phyloP scores from a whole-genome alignment of 2,113 vertebrate species.

The sheep (Ovis aries) region DNA sequence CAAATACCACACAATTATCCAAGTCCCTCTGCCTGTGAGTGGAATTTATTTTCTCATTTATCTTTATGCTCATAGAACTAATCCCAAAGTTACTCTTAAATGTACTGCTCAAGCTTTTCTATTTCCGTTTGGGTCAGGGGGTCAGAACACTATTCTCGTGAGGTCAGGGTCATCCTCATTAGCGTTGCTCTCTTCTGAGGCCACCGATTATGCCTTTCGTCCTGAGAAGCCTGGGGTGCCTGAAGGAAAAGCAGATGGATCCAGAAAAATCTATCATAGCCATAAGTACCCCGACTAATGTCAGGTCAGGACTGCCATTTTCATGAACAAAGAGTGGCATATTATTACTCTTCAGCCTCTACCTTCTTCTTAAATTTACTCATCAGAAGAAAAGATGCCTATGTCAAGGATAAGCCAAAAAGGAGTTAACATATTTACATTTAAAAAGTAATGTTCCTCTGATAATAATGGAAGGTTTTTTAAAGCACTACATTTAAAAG shows the following conservation, averaged over 20 bases:
- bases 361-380: neutral
- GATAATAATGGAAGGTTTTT: neutral
- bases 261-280: conserved; percentile 24
- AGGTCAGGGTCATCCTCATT: conserved; percentile 64
- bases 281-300: conserved; percentile 28
- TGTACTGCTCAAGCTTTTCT: conserved; percentile 12
- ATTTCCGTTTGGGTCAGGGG: neutral
- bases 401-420: neutral
- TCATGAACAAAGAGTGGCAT: conserved; percentile 41
- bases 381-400: neutral
- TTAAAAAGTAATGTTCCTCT: neutral
- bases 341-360: neutral
- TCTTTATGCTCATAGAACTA: conserved; percentile 41
- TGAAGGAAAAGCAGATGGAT: conserved; percentile 24
- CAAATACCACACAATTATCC: conserved; percentile 37
- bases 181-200: conserved; percentile 29
- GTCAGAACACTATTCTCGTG: conserved; percentile 1
- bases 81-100: conserved; percentile 37
- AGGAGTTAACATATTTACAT: neutral
- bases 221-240: neutral
- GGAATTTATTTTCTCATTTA: conserved; percentile 51
- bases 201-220: neutral
- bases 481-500: neutral
- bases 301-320: conserved; percentile 45
- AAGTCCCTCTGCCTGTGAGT: conserved; percentile 18